Evolutionary conservation across 2,113 vertebrate genomes (phyloP).

Genomic region (Pandion haliaetus): DNA sequence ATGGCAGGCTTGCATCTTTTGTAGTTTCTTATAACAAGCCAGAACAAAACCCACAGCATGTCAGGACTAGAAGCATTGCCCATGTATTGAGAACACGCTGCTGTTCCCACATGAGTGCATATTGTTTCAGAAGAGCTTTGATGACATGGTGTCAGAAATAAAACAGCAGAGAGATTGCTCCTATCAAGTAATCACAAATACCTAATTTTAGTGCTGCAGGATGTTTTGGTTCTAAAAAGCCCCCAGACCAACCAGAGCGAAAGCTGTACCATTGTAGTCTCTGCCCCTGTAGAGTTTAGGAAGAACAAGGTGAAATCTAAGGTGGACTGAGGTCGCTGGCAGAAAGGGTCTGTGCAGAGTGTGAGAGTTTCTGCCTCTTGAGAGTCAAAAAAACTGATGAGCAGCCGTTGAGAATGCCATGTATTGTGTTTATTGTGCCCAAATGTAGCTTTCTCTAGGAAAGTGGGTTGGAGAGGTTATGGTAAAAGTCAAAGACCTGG

Average conservation of each 20-base stretch:
- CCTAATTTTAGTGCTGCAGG: neutral
- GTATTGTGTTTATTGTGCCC: neutral
- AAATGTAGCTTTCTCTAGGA: neutral
- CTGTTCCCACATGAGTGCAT: neutral
- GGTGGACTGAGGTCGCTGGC: neutral
- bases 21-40: neutral
- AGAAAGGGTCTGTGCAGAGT: neutral
- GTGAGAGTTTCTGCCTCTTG: neutral
- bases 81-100: neutral
- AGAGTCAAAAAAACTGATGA: neutral
- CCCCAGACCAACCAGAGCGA: neutral
- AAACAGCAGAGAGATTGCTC: constrained; percentile 14
- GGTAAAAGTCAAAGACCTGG: neutral
- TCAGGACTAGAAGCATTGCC: neutral
- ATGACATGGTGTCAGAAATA: constrained; percentile 41
- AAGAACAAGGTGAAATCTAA: neutral
- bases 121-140: constrained; percentile 33
- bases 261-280: rapidly evolving
- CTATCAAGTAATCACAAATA: constrained; percentile 25
- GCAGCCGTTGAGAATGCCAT: neutral
- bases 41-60: neutral
- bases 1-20: neutral
- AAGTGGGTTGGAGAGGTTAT: neutral
- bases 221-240: neutral
- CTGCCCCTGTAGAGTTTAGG: neutral